A percentile compares a stretch with the other conserved stretches of the same genome.
phyloP scores from a whole-genome alignment of 1,140 invertebrate species.

The Drosophila persimilis region DNA sequence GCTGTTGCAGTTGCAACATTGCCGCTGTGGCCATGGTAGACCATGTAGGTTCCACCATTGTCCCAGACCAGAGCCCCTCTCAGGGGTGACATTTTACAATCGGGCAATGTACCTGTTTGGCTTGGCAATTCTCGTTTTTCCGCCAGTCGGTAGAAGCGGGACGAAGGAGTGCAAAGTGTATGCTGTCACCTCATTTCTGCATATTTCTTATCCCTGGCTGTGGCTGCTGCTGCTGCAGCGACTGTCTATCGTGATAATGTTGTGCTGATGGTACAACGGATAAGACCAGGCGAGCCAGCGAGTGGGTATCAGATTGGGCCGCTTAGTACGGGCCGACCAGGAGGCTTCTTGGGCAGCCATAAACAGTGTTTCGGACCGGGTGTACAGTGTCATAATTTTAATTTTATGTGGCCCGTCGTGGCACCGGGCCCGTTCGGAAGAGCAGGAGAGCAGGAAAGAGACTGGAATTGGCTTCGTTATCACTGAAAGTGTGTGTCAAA shows the following conservation, averaged over 20 bases:
- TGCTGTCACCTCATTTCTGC: slow-evolving; percentile 64
- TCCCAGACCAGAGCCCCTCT: slow-evolving; percentile 4
- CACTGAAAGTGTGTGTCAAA: slow-evolving; percentile 34
- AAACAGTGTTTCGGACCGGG: slow-evolving; percentile 28
- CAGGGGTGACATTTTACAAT: slow-evolving; percentile 57
- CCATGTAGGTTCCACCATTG: no score
- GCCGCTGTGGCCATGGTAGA: not conserved
- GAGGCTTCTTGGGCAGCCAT: slow-evolving; percentile 29
- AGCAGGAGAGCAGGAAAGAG: slow-evolving; percentile 10
- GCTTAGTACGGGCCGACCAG: slow-evolving; percentile 9
- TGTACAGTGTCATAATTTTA: slow-evolving; percentile 57
- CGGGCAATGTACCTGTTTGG: slow-evolving; percentile 57
- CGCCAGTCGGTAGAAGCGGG: slow-evolving; percentile 5
- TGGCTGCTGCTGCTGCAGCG: slow-evolving; percentile 29
- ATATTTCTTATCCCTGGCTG: slow-evolving; percentile 52
- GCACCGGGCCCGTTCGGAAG: slow-evolving; percentile 4
- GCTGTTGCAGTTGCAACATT: slow-evolving; percentile 5
- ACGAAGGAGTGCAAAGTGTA: slow-evolving; percentile 47
- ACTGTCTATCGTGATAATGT: slow-evolving; percentile 69
- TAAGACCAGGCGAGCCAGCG: slow-evolving; percentile 35
- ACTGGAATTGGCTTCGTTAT: slow-evolving; percentile 55
- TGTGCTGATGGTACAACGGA: slow-evolving; percentile 67
- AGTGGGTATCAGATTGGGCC: slow-evolving; percentile 38
- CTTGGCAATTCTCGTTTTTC: slow-evolving; percentile 41
- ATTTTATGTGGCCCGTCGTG: slow-evolving; percentile 27